These are phyloP conservation scores for Crypturellus tataupa DNA, from an alignment of 2,797 vertebrate genomes.

Conservation along the genomic window DNA sequence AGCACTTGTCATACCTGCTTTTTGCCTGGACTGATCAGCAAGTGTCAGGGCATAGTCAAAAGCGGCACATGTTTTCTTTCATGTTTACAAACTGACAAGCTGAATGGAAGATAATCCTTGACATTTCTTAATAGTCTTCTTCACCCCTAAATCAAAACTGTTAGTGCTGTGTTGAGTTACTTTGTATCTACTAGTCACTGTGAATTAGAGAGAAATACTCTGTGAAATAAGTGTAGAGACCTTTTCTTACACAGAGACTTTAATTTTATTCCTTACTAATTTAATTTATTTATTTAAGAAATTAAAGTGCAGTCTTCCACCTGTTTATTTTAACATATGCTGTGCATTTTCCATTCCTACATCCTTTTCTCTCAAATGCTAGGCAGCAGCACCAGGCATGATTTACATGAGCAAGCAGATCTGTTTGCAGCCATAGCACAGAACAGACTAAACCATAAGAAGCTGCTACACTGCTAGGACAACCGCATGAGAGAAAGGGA, in stretches of 20 bases:
- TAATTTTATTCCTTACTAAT: neutral
- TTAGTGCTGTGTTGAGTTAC: neutral
- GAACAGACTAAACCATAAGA: neutral
- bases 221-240: neutral
- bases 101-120: slow-evolving; percentile 19
- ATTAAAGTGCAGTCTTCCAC: neutral
- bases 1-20: slow-evolving; percentile 62
- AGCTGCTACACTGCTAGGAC: neutral
- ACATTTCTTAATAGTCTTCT: slow-evolving; percentile 10
- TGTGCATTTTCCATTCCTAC: neutral
- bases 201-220: neutral
- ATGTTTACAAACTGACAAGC: slow-evolving; percentile 34
- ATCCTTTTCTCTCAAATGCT: neutral
- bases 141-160: slow-evolving; percentile 19
- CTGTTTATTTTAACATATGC: neutral
- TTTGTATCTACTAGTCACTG: neutral
- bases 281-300: neutral
- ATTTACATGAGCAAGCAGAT: neutral
- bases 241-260: neutral
- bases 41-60: slow-evolving; percentile 16
- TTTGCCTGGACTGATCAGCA: slow-evolving; percentile 49
- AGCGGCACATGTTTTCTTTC: slow-evolving; percentile 2
- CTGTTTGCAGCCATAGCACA: neutral
- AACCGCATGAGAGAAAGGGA: neutral
- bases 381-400: no score